Evolutionary conservation across 2,113 vertebrate species (phyloP), one percentile per base, ranked within the genome.

Genomic region (Cervus canadensis): DNA sequence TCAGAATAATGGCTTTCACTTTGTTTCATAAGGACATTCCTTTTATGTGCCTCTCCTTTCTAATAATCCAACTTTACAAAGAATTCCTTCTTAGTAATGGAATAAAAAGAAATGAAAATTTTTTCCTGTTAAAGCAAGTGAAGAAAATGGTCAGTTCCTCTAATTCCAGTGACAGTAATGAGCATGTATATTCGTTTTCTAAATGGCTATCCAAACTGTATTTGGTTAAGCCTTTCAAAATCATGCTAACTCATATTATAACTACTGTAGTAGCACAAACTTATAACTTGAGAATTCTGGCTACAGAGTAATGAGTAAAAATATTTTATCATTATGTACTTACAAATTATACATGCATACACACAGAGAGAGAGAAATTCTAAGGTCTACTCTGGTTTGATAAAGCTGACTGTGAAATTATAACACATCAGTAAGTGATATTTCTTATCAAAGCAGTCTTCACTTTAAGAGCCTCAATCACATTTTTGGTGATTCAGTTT

Each of bases 161-260:
- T 90, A 26, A 93, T 50, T 92, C 67, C 33, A 64, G 9, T 96
- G 43, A 87, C 28, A 40, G 13, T 50, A 21, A 95, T 52, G 84
- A 8, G 30, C 14, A 90, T 48, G 1, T 33, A 45, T 87, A 64
- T 57, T 94, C 71, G 97, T 90, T 93, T 94, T 94, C 43, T 92
- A 56, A 95, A 74, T 89, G 60, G 30, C 56, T 93, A 33, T 82
- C 15, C 79, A 79, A 90, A 17, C 26, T 90, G 12, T 57, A 12
- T 91, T 93, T 89, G 45, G 30, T 81, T 89, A 57, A 96, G 43
- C 82, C 52, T 96, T 95, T 96, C 57, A 94, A 89, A 97, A 94
- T n/a, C 19, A 84, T 48, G 13, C 3, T 48, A 30, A 74, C 26
- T 96, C 54, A 84, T 43, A 45, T 78, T 84, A 26, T 87, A 87